phyloP scores from a whole-genome alignment of 2,113 vertebrate species.

The Osmerus mordax region DNA sequence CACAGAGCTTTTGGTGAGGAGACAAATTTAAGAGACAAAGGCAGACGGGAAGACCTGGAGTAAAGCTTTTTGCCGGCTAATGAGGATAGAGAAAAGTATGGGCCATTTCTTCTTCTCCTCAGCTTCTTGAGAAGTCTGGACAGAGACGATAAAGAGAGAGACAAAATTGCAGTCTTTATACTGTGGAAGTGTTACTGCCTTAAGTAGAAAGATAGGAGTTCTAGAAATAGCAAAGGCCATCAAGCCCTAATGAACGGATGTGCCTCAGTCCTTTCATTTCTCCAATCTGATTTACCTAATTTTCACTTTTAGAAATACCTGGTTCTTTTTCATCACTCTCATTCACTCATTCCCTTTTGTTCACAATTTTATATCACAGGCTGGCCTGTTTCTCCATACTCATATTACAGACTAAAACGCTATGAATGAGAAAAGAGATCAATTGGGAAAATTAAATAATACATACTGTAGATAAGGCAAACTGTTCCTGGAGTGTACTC shows the following conservation, averaged over 20 bases:
- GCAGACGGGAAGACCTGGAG: conserved; percentile 29
- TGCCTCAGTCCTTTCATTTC: conserved; percentile 8
- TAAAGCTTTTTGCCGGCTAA: conserved; percentile 47
- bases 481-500: no score
- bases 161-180: conserved; percentile 40
- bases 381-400: no score
- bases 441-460: no score
- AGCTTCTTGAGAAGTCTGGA: conserved; percentile 47
- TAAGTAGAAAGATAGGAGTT: conserved; percentile 20
- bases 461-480: no score
- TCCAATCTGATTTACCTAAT: conserved; percentile 19
- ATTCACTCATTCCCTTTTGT: no score
- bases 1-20: conserved; percentile 43
- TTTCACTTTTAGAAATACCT: not conserved
- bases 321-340: no score
- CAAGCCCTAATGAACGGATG: conserved; percentile 30
- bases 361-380: no score
- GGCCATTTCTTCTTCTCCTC: conserved; percentile 44
- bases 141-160: conserved; percentile 48
- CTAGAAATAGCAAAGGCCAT: conserved; percentile 36
- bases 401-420: no score
- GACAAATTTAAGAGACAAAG: conserved; percentile 66
- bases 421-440: no score
- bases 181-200: conserved; percentile 19
- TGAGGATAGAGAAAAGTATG: conserved; percentile 56